Conservation (phyloP, 2,888 invertebrate species). For the Eupithecia subumbrata region DNA sequence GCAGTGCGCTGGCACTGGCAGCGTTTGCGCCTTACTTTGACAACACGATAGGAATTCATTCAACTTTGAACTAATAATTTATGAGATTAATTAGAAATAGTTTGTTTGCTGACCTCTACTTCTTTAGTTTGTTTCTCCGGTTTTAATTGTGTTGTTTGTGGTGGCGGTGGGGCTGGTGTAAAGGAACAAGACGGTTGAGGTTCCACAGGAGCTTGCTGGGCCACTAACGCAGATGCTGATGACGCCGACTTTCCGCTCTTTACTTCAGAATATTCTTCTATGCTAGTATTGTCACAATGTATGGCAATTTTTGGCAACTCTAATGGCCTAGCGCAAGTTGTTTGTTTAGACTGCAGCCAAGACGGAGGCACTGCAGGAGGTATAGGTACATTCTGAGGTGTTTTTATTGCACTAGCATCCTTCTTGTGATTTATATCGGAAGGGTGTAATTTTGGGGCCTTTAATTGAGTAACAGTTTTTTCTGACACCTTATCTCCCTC, state of each 20-base stretch:
- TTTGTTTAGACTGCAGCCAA: constrained; percentile 65
- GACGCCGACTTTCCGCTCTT: constrained; percentile 57
- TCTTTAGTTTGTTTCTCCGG: constrained; percentile 73
- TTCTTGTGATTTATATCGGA: constrained; percentile 40
- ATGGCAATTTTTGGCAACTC: constrained; percentile 68
- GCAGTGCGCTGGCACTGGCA: constrained; percentile 68
- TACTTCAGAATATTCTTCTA: constrained; percentile 47
- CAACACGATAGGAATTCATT: constrained; percentile 38
- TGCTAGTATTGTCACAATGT: constrained; percentile 59
- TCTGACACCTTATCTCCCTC: constrained; percentile 35
- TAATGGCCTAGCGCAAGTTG: constrained; percentile 52
- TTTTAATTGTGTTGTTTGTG: constrained; percentile 65
- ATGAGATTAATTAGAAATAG: constrained; percentile 20
- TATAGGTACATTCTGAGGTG: constrained; percentile 58
- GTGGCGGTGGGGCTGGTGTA: constrained; percentile 56
- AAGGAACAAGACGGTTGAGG: constrained; percentile 77
- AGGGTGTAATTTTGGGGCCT: constrained; percentile 42
- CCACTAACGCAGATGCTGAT: constrained; percentile 52
- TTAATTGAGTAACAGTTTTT: constrained; percentile 25
- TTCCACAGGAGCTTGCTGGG: constrained; percentile 54
- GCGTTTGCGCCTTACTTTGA: constrained; percentile 59
- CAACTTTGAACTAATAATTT: constrained; percentile 35
- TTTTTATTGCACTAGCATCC: constrained; percentile 47
- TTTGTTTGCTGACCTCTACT: constrained; percentile 77
- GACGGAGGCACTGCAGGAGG: constrained; percentile 77